Percentiles rank a stretch among this genome's conserved stretches.
These are phyloP conservation scores for Melospiza georgiana DNA, from an alignment of 2,113 vertebrate species.

Conservation along the genomic window DNA sequence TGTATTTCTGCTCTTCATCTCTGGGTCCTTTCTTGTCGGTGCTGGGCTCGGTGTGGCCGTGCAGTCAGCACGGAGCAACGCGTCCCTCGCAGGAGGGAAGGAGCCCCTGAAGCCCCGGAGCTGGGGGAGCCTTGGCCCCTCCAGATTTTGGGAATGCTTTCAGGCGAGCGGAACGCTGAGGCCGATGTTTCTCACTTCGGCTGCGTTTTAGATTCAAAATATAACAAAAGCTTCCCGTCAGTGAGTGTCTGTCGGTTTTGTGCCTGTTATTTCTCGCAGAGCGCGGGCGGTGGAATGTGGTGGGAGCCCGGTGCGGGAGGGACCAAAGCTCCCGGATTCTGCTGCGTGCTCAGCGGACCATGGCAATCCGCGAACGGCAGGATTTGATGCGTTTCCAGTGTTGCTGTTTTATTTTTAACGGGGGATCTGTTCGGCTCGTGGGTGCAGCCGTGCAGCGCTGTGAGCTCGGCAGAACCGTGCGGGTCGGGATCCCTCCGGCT, in stretches of 20 bases:
- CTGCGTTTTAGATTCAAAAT: not conserved
- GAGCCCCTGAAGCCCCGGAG: not conserved
- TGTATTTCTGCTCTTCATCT: not conserved
- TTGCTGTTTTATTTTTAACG: not conserved
- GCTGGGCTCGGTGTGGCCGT: not conserved
- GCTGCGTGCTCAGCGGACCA: not conserved
- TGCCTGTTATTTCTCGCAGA: not conserved
- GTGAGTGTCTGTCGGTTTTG: not conserved
- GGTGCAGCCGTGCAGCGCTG: not conserved
- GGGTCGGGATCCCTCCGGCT: not conserved
- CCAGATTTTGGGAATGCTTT: not conserved
- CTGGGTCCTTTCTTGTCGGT: not conserved
- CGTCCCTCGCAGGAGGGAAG: not conserved
- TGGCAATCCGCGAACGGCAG: not conserved
- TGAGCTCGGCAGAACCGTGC: rapidly evolving
- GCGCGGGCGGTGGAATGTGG: not conserved
- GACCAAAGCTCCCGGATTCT: not conserved
- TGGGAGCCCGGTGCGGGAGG: not conserved
- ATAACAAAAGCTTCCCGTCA: not conserved
- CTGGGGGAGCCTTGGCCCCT: not conserved
- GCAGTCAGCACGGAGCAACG: not conserved
- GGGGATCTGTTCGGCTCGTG: not conserved
- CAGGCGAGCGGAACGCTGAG: rapidly evolving
- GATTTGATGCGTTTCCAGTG: not conserved
- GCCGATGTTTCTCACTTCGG: not conserved